phyloP scores from a whole-genome alignment of 1,140 invertebrate species.

The Melitaea cinxia region DNA sequence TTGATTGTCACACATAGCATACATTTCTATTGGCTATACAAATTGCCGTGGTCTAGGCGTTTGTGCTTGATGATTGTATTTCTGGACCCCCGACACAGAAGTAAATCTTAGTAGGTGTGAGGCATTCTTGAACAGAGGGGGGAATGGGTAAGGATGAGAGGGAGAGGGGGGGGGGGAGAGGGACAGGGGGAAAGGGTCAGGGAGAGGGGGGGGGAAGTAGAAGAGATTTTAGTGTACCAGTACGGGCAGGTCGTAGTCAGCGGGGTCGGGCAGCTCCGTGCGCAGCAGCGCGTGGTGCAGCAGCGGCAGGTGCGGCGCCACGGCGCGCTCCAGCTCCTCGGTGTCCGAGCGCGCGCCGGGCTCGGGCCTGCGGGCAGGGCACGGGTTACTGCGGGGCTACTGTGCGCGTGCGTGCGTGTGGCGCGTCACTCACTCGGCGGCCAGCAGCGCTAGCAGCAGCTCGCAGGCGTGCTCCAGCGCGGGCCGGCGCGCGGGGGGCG shows the following conservation, averaged over 20 bases:
- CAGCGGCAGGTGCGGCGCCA: constrained; percentile 69
- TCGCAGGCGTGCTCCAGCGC: constrained; percentile 61
- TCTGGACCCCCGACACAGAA: too few relatives aligned
- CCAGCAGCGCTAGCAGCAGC: constrained; percentile 59
- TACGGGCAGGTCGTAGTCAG: background rate
- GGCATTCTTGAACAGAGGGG: too few relatives aligned
- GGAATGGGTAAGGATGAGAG: too few relatives aligned
- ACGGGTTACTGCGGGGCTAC: background rate
- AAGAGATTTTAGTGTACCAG: background rate
- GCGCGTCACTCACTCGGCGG: background rate
- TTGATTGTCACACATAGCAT: too few relatives aligned
- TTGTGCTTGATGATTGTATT: too few relatives aligned
- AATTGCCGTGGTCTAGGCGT: too few relatives aligned
- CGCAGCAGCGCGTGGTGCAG: constrained; percentile 65
- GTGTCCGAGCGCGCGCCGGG: constrained; percentile 18
- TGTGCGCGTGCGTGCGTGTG: background rate
- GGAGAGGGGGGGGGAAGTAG: too few relatives aligned
- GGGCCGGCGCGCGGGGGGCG: constrained; percentile 39
- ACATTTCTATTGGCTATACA: too few relatives aligned
- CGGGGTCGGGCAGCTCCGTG: constrained; percentile 16
- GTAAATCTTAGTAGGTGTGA: too few relatives aligned
- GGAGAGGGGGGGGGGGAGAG: too few relatives aligned
- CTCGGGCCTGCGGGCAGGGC: background rate
- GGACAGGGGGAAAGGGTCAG: too few relatives aligned
- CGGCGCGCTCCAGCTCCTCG: constrained; percentile 52